Evolutionary conservation across 2,797 vertebrate genomes (phyloP).

Genomic region (Pampus argenteus): DNA sequence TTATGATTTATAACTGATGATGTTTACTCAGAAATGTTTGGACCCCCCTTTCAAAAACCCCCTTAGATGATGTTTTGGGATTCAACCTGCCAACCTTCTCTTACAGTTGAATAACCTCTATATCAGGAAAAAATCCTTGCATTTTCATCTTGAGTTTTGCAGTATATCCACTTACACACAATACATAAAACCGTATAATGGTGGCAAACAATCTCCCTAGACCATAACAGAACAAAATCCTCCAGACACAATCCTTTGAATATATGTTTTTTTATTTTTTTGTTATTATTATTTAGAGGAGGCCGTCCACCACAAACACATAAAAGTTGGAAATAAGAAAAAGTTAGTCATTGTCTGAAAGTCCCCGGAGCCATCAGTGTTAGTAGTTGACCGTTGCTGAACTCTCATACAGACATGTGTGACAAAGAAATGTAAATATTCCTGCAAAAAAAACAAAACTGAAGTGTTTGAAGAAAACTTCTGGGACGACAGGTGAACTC

Average conservation of each 20-base stretch:
- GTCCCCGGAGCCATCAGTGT: not conserved
- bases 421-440: constrained; percentile 42
- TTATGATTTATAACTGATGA: not conserved
- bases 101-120: no score
- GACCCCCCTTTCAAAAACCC: not conserved
- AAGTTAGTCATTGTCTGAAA: not conserved
- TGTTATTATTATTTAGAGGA: not conserved
- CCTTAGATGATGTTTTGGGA: no score
- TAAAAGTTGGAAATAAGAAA: not conserved
- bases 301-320: not conserved
- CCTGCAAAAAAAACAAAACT: not conserved
- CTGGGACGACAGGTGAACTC: not conserved
- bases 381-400: constrained; percentile 20
- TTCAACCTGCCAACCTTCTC: no score
- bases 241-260: not conserved
- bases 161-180: not conserved
- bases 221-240: not conserved
- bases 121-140: no score
- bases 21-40: not conserved
- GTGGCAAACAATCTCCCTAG: not conserved
- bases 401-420: not conserved
- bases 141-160: not conserved
- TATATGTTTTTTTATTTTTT: no score
- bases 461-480: constrained; percentile 14
- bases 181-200: not conserved